A percentile compares a stretch with the other conserved stretches of the same genome.
These are phyloP conservation scores for Geotrypetes seraphini DNA, from an alignment of 2,797 vertebrate genomes.

Conservation along the genomic window DNA sequence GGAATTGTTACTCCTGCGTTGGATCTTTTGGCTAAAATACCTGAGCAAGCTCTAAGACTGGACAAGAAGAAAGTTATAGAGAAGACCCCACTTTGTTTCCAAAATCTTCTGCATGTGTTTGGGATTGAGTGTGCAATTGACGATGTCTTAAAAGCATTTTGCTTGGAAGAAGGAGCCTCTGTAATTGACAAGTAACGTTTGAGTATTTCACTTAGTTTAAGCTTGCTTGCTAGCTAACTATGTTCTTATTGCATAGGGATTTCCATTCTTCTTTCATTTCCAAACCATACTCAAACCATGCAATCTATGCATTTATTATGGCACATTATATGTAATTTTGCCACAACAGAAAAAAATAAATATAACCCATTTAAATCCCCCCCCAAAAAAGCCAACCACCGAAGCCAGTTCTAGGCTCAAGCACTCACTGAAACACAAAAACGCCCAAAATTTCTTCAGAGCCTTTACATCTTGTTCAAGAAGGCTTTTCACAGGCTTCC, in stretches of 20 bases:
- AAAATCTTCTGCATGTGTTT: slow-evolving; percentile 52
- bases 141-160: slow-evolving; percentile 49
- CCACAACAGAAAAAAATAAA: slow-evolving; percentile 81
- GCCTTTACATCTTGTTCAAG: no score
- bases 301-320: slow-evolving; percentile 50
- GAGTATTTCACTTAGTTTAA: no score
- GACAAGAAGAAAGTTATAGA: slow-evolving; percentile 20
- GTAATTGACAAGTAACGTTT: neutral
- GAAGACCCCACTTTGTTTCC: slow-evolving; percentile 47
- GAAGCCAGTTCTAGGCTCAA: no score
- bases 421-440: no score
- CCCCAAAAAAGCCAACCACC: no score
- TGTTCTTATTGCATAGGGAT: slow-evolving; percentile 73
- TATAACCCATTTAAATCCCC: slow-evolving; percentile 79
- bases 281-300: slow-evolving; percentile 51
- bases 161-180: neutral
- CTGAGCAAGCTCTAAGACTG: slow-evolving; percentile 22
- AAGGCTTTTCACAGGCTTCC: no score
- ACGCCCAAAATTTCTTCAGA: no score
- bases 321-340: slow-evolving; percentile 50
- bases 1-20: no score
- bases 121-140: slow-evolving; percentile 72
- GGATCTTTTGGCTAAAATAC: no score
- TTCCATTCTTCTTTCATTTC: slow-evolving; percentile 54
- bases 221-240: no score